Evolutionary conservation across 2,888 invertebrate species (phyloP).

Genomic region (Perizoma affinitatum): DNA sequence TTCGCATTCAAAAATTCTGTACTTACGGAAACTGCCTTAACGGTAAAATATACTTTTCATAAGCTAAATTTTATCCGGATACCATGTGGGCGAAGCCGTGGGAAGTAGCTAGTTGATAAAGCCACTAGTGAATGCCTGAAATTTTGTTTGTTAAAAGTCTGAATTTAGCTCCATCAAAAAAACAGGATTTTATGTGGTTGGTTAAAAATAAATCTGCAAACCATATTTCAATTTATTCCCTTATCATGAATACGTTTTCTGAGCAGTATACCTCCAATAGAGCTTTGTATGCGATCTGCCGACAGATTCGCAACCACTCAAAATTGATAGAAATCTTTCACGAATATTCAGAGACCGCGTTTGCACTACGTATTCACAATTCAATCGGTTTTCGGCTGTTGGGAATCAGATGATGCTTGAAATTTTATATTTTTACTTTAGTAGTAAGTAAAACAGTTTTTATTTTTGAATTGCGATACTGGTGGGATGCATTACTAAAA

Average conservation of each 20-base stretch:
- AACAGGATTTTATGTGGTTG: too few species aligned
- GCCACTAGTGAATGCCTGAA: too few species aligned
- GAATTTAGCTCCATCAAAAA: too few species aligned
- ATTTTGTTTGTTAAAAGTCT: too few species aligned
- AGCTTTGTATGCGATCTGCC: slow-evolving; percentile 19
- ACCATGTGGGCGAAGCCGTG: too few species aligned
- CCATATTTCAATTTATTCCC: slow-evolving; percentile 19
- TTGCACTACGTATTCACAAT: slow-evolving; percentile 22
- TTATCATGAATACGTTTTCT: slow-evolving; percentile 23
- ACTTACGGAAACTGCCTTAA: too few species aligned
- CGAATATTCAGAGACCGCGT: slow-evolving; percentile 25
- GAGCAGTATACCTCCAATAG: slow-evolving; percentile 17
- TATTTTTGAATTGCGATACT: not conserved
- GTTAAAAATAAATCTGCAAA: not conserved
- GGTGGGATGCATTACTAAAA: not conserved
- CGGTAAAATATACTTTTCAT: too few species aligned
- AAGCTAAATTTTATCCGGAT: too few species aligned
- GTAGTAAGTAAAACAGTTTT: not conserved
- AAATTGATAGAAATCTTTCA: slow-evolving; percentile 24
- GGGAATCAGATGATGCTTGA: slow-evolving; percentile 11
- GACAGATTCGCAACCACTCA: slow-evolving; percentile 19
- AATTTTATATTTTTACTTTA: not conserved
- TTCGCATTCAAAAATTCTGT: too few species aligned
- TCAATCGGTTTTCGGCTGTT: slow-evolving; percentile 15
- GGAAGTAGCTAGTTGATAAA: too few species aligned